Conservation (phyloP, 2,113 vertebrate genomes). For the Halcyon malimbica region DNA sequence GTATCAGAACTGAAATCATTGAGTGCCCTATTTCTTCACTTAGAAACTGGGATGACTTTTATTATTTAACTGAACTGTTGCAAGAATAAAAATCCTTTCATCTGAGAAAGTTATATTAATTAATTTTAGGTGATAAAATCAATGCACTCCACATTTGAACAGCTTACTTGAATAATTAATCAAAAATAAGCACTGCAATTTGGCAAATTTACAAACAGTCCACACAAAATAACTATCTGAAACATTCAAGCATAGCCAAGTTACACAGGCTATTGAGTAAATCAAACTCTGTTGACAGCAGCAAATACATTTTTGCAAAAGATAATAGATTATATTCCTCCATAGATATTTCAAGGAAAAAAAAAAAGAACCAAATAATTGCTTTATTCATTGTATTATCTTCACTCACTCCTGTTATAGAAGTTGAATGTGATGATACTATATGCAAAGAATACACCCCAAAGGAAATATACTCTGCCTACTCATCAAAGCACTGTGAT, state of each 20-base stretch:
- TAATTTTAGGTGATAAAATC: neutral
- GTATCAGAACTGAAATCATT: neutral
- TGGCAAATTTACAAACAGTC: neutral
- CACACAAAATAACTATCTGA: neutral
- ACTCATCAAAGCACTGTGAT: neutral
- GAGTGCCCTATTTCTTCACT: neutral
- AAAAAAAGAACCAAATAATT: neutral
- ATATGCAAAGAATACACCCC: neutral
- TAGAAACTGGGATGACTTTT: neutral
- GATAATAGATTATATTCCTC: neutral
- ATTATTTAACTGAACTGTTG: neutral
- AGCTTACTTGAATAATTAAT: neutral
- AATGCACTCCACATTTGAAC: neutral
- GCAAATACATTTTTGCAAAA: neutral
- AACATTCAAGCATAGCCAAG: neutral
- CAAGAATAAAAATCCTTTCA: neutral
- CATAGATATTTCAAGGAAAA: neutral
- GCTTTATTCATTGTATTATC: neutral
- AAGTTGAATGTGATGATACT: neutral
- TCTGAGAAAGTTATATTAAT: neutral
- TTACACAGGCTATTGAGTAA: neutral
- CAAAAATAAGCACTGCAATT: neutral
- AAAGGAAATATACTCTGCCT: neutral
- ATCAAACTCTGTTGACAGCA: neutral
- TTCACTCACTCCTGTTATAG: neutral